These are phyloP conservation scores for Phyllotreta cruciferae DNA, from an alignment of 2,888 invertebrate species.

Conservation along the genomic window DNA sequence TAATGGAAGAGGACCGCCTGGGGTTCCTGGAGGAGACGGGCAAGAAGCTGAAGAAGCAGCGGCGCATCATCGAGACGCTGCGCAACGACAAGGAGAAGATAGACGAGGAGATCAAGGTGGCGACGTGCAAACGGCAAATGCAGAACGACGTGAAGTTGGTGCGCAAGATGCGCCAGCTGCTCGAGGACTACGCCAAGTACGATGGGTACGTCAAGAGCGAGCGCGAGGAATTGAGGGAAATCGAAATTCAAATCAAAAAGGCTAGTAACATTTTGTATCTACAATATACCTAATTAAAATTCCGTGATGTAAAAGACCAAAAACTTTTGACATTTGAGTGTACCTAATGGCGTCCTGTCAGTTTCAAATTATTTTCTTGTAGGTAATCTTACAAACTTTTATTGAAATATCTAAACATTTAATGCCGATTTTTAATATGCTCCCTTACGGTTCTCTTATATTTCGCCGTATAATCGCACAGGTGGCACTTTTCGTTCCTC, in stretches of 20 bases:
- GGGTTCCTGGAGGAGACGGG: conserved; percentile 75
- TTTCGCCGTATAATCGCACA: background rate
- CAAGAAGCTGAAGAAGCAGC: conserved; percentile 70
- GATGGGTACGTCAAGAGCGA: conserved; percentile 52
- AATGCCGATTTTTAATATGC: conserved; percentile 1
- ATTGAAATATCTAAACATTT: background rate
- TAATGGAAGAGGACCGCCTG: conserved; percentile 81
- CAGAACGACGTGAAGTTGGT: conserved; percentile 64
- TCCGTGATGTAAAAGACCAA: no score
- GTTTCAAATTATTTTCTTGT: no score
- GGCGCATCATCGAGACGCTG: conserved; percentile 68
- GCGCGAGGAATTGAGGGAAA: conserved; percentile 59
- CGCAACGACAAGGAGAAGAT: conserved; percentile 70
- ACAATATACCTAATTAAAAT: no score
- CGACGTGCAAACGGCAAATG: conserved; percentile 66
- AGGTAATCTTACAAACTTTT: background rate
- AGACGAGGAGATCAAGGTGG: conserved; percentile 67
- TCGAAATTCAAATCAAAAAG: conserved; percentile 63
- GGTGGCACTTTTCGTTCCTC: background rate
- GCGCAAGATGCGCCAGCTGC: conserved; percentile 63
- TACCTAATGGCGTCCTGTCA: no score
- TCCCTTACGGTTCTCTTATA: conserved; percentile 4
- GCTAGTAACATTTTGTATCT: conserved; percentile 26
- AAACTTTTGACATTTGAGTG: no score
- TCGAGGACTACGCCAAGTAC: conserved; percentile 66